phyloP scores from a whole-genome alignment of 1,140 invertebrate species.

The Battus philenor region DNA sequence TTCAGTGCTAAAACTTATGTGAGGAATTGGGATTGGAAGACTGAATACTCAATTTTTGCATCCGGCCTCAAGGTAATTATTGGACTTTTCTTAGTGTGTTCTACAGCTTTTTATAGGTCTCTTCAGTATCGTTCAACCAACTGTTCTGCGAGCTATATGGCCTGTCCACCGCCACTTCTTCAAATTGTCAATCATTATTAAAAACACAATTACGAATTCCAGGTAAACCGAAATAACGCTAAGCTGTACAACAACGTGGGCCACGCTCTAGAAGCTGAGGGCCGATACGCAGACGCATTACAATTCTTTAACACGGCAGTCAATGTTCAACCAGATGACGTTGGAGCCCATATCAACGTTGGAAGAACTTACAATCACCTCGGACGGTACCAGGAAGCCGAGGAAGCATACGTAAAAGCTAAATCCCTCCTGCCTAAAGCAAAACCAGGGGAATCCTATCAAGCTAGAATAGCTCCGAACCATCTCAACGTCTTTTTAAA shows the following conservation, averaged over 20 bases:
- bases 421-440: constrained; percentile 93
- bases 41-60: constrained; percentile 95
- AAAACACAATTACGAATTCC: constrained; percentile 16
- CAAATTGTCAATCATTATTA: too few relatives aligned
- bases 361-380: constrained; percentile 95
- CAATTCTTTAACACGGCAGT: constrained; percentile 95
- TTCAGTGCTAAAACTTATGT: constrained; percentile 87
- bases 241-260: constrained; percentile 98
- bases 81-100: too few relatives aligned
- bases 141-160: too few relatives aligned
- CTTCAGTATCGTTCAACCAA: too few relatives aligned
- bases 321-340: constrained; percentile 95
- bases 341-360: constrained; percentile 97
- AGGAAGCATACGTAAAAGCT: constrained; percentile 92
- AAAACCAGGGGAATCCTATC: constrained; percentile 94
- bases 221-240: constrained; percentile 93
- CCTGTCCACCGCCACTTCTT: too few relatives aligned
- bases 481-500: constrained; percentile 98
- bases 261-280: constrained; percentile 93
- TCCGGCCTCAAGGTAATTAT: constrained; percentile 83
- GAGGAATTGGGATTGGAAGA: constrained; percentile 94
- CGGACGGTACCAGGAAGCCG: constrained; percentile 91
- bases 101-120: too few relatives aligned
- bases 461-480: constrained; percentile 96
- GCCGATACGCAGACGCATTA: constrained; percentile 89